phyloP scores from a whole-genome alignment of 2,797 vertebrate species.

The Choloepus didactylus region DNA sequence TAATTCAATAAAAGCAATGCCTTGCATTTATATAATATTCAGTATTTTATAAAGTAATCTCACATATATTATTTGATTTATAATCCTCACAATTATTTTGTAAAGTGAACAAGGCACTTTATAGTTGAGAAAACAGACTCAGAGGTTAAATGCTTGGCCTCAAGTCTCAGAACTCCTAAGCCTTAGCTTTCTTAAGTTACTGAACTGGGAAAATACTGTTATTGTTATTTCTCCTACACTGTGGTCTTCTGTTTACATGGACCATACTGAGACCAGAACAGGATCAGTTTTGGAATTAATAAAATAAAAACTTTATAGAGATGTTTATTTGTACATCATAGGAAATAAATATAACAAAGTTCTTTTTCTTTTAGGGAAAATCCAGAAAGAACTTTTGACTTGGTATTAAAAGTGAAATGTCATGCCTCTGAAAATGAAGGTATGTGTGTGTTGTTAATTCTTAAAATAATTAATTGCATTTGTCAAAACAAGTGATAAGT shows the following conservation, averaged over 20 bases:
- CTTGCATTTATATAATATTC: background rate
- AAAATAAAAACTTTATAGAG: background rate
- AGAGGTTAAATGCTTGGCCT: background rate
- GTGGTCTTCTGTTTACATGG: background rate
- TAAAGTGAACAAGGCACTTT: background rate
- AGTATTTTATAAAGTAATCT: background rate
- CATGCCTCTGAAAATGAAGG: slow-evolving; percentile 95
- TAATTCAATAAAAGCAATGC: background rate
- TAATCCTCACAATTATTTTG: background rate
- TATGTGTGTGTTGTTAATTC: slow-evolving; percentile 82
- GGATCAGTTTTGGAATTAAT: background rate
- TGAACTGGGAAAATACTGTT: background rate
- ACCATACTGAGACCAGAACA: background rate
- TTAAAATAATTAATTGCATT: background rate
- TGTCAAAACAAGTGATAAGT: background rate
- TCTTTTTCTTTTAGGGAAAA: slow-evolving; percentile 92
- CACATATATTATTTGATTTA: background rate
- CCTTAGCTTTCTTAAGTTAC: background rate
- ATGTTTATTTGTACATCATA: background rate
- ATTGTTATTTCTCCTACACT: background rate
- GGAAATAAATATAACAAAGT: slow-evolving; percentile 7
- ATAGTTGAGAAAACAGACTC: background rate
- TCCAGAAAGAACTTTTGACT: slow-evolving; percentile 97
- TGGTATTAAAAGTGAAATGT: slow-evolving; percentile 96
- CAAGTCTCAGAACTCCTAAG: background rate